These are phyloP conservation scores for Phalloptychus januarius DNA, from an alignment of 2,797 vertebrate genomes.

Conservation along the genomic window DNA sequence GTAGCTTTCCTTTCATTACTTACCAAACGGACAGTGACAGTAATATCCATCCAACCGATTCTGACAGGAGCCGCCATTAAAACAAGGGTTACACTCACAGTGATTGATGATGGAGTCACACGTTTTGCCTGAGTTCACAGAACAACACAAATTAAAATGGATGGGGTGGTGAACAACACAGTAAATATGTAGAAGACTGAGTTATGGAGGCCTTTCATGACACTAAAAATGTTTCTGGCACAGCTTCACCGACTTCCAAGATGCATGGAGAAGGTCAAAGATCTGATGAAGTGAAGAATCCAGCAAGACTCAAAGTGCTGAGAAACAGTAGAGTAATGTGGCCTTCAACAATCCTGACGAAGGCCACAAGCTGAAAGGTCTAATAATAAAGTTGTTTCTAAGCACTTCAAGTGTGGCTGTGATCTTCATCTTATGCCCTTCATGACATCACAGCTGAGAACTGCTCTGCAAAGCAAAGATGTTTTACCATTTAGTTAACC, in stretches of 20 bases:
- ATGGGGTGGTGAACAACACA: slow-evolving; percentile 73
- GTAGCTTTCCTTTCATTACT: slow-evolving; percentile 76
- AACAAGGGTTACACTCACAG: slow-evolving; percentile 98
- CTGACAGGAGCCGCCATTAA: slow-evolving; percentile 97
- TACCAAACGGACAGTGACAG: slow-evolving; percentile 97
- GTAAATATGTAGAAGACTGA: slow-evolving; percentile 42
- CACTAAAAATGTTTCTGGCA: background rate
- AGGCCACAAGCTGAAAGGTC: no score
- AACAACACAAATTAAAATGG: slow-evolving; percentile 84
- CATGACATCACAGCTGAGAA: slow-evolving; percentile 58
- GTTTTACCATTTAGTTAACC: background rate
- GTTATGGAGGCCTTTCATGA: slow-evolving; percentile 62
- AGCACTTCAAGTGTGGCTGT: background rate
- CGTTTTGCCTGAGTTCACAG: slow-evolving; percentile 88
- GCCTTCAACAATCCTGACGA: background rate
- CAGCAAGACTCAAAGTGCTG: background rate
- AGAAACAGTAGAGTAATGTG: background rate
- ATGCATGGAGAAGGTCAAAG: background rate
- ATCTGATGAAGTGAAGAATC: background rate
- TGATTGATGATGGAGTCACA: slow-evolving; percentile 97
- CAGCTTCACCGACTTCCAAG: background rate
- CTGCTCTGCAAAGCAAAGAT: slow-evolving; percentile 39
- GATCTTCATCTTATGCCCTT: slow-evolving; percentile 35
- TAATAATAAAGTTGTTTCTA: background rate
- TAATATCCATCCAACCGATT: slow-evolving; percentile 94